These are phyloP conservation scores for Leptocoma aspasia DNA, from an alignment of 2,113 vertebrate genomes.

Conservation along the genomic window DNA sequence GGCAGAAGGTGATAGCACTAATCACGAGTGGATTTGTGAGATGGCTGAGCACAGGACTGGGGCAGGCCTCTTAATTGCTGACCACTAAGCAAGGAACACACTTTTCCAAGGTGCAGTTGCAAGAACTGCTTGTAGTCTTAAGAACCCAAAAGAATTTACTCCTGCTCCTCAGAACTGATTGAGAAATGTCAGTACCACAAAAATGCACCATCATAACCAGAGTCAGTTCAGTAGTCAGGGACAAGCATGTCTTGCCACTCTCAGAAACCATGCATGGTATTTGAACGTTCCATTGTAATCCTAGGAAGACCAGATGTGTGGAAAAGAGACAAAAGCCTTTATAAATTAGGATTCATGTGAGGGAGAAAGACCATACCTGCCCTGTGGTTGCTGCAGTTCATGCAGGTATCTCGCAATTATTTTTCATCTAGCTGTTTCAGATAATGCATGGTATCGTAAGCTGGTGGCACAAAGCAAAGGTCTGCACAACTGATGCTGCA, in stretches of 20 bases:
- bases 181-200: slow-evolving; percentile 14
- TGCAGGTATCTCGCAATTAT: background rate
- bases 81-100: background rate
- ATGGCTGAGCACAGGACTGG: background rate
- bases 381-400: background rate
- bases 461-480: background rate
- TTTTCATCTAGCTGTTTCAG: background rate
- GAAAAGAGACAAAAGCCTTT: background rate
- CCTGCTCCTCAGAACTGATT: background rate
- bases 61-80: background rate
- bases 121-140: background rate
- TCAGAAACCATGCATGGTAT: background rate
- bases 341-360: background rate
- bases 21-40: background rate
- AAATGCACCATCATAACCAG: background rate
- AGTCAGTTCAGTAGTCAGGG: background rate
- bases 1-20: background rate
- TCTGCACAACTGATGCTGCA: background rate
- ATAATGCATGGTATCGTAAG: background rate
- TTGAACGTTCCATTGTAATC: background rate
- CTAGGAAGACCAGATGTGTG: background rate
- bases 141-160: background rate
- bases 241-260: background rate
- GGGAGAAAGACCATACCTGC: background rate
- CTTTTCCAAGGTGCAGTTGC: background rate